Evolutionary conservation across 1,140 invertebrate species (phyloP), one percentile per base, ranked within the genome.

Genomic region (Rhagoletis zephyria): DNA sequence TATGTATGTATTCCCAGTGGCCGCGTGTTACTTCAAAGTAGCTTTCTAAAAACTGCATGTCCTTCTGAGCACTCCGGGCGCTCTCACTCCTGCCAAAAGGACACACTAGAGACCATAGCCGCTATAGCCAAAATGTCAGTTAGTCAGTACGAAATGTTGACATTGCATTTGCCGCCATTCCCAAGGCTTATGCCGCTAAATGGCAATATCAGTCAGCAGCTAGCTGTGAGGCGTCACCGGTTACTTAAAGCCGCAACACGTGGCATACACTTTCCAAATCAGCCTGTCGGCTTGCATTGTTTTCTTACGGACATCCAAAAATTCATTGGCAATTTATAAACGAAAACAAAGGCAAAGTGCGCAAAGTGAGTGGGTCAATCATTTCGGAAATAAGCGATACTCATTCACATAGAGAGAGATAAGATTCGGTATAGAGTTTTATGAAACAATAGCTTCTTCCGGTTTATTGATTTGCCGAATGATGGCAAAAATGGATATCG

Each of bases 161-260:
- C 74, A 56, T 56, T 81, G 48, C 74, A 81, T 81, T 81, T 81
- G 74, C 74, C 74, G 74, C 48, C n/a, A 30, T 59, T 30, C n/a
- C 48, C 16, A 51, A 3, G 2, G 74, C n/a, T 81, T n/a, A 81
- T 56, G 45, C 16, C 48, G 30, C 74, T 81, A 81, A 81, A n/a
- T 81, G 74, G 48, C 74, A 81, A 59, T 81, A 81, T 81, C 74
- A 59, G 74, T 81, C 48, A 81, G 74, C 74, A 81, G 56, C 40
- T 81, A 19, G 56, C 6, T 56, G 19, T n/a, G n/a, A 48, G 6
- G 74, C 45, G 6, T 40, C 70, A 56, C 48, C 48, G 74, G n/a
- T 81, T 81, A 51, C 74, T 81, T 81, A 81, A 81, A 81, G 74
- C 48, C 74, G 74, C 74, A 81, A 81, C 74, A 81, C 74, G 74